These are phyloP conservation scores for Peromyscus aztecus DNA, from an alignment of 2,797 vertebrate genomes.

Conservation along the genomic window DNA sequence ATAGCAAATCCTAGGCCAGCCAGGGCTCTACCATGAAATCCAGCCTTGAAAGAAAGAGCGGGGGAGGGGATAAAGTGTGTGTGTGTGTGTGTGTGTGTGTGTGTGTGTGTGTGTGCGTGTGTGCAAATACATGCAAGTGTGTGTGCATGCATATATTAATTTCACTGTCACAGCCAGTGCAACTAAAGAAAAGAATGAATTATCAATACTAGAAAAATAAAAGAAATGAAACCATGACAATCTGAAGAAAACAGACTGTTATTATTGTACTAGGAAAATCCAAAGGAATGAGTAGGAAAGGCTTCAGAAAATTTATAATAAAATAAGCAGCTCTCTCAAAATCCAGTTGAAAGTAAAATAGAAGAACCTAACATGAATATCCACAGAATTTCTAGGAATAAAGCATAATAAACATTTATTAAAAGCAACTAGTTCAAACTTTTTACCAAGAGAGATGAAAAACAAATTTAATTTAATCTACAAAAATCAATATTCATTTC, in stretches of 20 bases:
- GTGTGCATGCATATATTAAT: background rate
- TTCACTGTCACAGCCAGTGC: background rate
- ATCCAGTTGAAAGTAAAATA: background rate
- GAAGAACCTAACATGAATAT: background rate
- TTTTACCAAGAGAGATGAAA: background rate
- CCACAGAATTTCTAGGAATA: background rate
- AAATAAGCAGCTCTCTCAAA: background rate
- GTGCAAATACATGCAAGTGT: too few relatives aligned
- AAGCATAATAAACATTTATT: background rate
- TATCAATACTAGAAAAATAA: background rate
- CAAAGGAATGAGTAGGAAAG: background rate
- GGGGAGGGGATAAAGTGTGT: background rate
- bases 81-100: background rate
- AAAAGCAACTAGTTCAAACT: background rate
- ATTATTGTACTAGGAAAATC: background rate
- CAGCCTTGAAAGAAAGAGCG: background rate
- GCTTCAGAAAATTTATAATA: conserved; percentile 2
- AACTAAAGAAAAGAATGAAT: conserved; percentile 32
- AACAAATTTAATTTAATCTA: background rate
- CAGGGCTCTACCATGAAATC: background rate
- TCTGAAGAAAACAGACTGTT: background rate
- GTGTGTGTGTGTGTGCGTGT: too few relatives aligned
- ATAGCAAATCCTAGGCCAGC: background rate
- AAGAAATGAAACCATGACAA: background rate
- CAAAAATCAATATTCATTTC: background rate